A percentile compares a stretch with the other conserved stretches of the same genome.
Conservation (phyloP, 2,797 vertebrate species). For the Manis pentadactyla region DNA sequence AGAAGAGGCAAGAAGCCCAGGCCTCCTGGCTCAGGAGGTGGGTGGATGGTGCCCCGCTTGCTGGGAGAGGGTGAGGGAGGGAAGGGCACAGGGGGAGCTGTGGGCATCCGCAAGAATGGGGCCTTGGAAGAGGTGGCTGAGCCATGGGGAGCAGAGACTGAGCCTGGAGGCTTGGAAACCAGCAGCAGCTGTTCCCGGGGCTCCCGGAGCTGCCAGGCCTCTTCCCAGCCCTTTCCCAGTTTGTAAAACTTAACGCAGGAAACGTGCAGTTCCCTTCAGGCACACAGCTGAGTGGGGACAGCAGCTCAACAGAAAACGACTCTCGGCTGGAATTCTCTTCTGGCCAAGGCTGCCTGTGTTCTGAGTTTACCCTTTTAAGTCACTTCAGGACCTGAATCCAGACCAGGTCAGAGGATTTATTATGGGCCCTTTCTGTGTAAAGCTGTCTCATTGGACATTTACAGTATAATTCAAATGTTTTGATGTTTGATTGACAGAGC, state of each 20-base stretch:
- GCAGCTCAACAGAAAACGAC: accelerated
- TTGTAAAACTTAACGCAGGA: not conserved
- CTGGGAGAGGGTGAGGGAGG: not conserved
- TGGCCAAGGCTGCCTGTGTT: not conserved
- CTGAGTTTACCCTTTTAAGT: not conserved
- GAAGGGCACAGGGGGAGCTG: not conserved
- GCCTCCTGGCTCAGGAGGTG: not conserved
- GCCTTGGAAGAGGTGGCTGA: too few species aligned
- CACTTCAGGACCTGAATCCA: not conserved
- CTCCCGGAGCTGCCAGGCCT: accelerated
- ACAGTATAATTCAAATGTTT: not conserved
- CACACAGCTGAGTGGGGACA: accelerated
- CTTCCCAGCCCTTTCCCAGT: not conserved
- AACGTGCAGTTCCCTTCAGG: not conserved
- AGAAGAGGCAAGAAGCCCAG: not conserved
- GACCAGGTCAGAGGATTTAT: not conserved
- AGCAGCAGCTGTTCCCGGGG: accelerated
- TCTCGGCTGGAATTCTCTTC: not conserved
- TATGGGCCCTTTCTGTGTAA: not conserved
- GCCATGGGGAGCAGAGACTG: not conserved
- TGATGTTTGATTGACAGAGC: not conserved
- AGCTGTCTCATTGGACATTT: not conserved
- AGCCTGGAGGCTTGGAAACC: not conserved
- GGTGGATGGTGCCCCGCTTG: not conserved
- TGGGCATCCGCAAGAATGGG: not conserved